Conservation (phyloP, 2,888 invertebrate genomes). For the Idaea straminata region DNA sequence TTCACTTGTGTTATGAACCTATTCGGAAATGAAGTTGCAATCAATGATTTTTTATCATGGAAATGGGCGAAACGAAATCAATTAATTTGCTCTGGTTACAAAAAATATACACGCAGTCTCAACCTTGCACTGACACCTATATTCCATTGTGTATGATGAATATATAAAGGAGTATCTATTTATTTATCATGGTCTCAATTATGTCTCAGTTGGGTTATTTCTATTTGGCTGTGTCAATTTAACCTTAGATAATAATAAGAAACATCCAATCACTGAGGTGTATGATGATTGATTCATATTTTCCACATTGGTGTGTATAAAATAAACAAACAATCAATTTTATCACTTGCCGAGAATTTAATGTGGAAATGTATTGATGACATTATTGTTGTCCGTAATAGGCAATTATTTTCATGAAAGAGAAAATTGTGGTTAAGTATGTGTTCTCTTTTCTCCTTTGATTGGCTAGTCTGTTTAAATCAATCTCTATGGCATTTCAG, state of each 20-base stretch:
- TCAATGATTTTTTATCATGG: neutral
- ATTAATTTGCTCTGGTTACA: neutral
- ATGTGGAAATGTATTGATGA: neutral
- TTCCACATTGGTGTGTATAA: slow-evolving; percentile 26
- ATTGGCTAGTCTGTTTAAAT: neutral
- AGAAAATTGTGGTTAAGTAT: neutral
- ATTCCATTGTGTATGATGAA: neutral
- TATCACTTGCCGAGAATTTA: slow-evolving; percentile 12
- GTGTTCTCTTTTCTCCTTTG: neutral
- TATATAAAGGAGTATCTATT: neutral
- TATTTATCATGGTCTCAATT: neutral
- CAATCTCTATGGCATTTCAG: neutral
- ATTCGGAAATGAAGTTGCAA: neutral
- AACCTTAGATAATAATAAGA: slow-evolving; percentile 1
- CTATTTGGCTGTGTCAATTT: neutral
- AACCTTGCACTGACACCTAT: too few species aligned
- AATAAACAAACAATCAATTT: slow-evolving; percentile 28
- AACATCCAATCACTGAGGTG: neutral
- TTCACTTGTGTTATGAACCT: neutral
- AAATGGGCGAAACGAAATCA: neutral
- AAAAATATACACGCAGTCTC: too few species aligned
- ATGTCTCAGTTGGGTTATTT: neutral
- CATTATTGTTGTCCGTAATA: neutral
- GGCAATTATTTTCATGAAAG: neutral
- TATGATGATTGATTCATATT: slow-evolving; percentile 12